phyloP scores from a whole-genome alignment of 2,113 vertebrate species.

The Aleadryas rufinucha region DNA sequence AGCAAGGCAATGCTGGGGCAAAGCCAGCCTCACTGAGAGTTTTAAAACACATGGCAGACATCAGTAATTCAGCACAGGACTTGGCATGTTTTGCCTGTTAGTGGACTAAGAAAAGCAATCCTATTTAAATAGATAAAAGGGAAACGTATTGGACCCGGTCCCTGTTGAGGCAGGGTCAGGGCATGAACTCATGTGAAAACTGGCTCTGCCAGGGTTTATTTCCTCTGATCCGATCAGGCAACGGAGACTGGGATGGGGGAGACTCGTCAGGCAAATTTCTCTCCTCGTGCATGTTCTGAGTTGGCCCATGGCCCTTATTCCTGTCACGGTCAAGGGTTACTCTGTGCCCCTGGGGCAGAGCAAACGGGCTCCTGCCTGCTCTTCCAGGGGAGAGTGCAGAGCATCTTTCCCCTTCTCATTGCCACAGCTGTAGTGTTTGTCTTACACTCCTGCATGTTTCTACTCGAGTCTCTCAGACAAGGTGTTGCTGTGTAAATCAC shows the following conservation, averaged over 20 bases:
- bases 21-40: neutral
- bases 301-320: neutral
- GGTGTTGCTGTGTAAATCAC: neutral
- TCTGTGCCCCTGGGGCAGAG: neutral
- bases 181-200: constrained; percentile 14
- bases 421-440: neutral
- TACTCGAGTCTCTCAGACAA: neutral
- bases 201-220: constrained; percentile 13
- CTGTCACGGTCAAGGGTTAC: neutral
- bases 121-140: neutral
- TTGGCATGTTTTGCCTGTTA: neutral
- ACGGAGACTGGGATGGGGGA: neutral
- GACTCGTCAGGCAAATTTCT: neutral
- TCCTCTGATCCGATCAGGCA: neutral
- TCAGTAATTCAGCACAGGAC: neutral
- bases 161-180: neutral
- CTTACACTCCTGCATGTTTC: neutral
- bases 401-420: neutral
- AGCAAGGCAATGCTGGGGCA: neutral
- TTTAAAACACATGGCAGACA: neutral
- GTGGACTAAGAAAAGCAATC: neutral
- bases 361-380: neutral
- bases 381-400: neutral
- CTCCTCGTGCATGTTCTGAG: neutral
- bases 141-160: neutral